phyloP scores from a whole-genome alignment of 2,797 vertebrate genomes.

The Harpagifer antarcticus region DNA sequence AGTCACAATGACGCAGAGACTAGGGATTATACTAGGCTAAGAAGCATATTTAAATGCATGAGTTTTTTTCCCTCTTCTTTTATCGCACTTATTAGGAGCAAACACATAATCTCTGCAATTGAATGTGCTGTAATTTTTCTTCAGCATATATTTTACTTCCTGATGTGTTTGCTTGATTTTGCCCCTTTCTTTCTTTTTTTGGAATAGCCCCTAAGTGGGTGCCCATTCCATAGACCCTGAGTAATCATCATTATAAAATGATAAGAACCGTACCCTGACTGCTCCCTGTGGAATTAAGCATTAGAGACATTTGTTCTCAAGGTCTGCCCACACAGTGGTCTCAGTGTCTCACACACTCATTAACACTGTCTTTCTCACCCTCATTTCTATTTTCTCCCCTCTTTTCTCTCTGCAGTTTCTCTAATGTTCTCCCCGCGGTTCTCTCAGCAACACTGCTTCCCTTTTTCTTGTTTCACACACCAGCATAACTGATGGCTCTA shows the following conservation, averaged over 20 bases:
- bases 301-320: slow-evolving; percentile 72
- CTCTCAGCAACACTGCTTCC: slow-evolving; percentile 55
- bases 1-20: slow-evolving; percentile 75
- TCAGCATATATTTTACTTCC: slow-evolving; percentile 73
- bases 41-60: slow-evolving; percentile 90
- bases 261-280: slow-evolving; percentile 74
- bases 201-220: slow-evolving; percentile 58
- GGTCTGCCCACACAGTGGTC: slow-evolving; percentile 65
- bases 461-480: slow-evolving; percentile 67
- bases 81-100: slow-evolving; percentile 82
- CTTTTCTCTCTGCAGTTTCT: slow-evolving; percentile 48
- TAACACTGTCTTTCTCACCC: slow-evolving; percentile 49
- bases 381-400: slow-evolving; percentile 46
- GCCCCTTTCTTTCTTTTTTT: slow-evolving; percentile 5
- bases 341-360: slow-evolving; percentile 66
- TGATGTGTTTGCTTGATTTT: slow-evolving; percentile 59
- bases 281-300: slow-evolving; percentile 75
- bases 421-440: slow-evolving; percentile 64
- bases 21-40: slow-evolving; percentile 80
- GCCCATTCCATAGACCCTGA: slow-evolving; percentile 66
- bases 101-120: slow-evolving; percentile 82
- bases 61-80: slow-evolving; percentile 76
- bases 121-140: slow-evolving; percentile 81
- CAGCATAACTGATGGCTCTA: slow-evolving; percentile 82
- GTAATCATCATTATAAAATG: slow-evolving; percentile 83